Conservation (phyloP, 1,140 invertebrate genomes). For the Dreissena polymorpha region DNA sequence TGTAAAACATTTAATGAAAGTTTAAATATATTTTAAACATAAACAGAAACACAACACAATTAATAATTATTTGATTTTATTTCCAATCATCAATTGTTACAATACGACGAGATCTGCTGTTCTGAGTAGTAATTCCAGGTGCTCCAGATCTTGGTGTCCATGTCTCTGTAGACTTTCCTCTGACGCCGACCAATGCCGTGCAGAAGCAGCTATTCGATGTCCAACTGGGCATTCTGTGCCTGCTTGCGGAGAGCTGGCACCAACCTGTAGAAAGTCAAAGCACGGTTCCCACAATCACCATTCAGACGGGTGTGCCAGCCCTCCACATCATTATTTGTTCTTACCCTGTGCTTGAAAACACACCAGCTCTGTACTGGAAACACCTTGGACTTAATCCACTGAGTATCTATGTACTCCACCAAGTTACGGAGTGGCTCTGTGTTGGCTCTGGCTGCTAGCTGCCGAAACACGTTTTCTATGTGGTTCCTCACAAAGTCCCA, state of each 20-base stretch:
- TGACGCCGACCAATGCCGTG: neutral
- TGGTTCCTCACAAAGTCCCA: neutral
- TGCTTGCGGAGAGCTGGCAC: slow-evolving; percentile 20
- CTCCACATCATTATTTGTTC: slow-evolving; percentile 29
- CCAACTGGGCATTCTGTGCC: neutral
- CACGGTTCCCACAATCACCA: neutral
- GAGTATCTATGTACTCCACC: neutral
- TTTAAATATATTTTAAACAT: too few species aligned
- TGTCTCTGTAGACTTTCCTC: neutral
- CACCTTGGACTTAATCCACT: neutral
- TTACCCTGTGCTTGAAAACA: neutral
- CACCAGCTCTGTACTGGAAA: neutral
- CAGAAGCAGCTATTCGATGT: neutral
- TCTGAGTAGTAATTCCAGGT: neutral
- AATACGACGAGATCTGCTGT: too few species aligned
- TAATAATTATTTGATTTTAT: too few species aligned
- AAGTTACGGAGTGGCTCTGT: neutral
- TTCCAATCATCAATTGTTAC: too few species aligned
- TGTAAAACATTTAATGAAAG: too few species aligned
- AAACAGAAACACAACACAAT: too few species aligned
- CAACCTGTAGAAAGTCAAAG: slow-evolving; percentile 4
- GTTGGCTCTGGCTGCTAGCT: neutral
- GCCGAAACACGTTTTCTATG: neutral
- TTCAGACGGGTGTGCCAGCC: slow-evolving; percentile 5
- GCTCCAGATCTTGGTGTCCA: neutral